Percentiles rank a stretch among this genome's conserved stretches.
phyloP scores from a whole-genome alignment of 2,797 vertebrate genomes.

The Peromyscus eremicus region DNA sequence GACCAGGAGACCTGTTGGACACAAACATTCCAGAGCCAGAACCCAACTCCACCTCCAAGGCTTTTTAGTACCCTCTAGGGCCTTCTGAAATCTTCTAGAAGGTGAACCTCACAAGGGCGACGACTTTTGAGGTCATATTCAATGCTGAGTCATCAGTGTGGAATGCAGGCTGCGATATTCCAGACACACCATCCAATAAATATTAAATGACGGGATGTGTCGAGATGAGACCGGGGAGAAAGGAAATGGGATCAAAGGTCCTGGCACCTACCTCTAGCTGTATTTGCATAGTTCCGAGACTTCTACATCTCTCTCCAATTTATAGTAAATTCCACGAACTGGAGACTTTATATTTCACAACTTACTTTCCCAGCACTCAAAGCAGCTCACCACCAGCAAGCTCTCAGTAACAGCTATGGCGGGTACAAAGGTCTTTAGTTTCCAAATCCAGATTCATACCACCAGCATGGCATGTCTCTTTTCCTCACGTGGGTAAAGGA shows the following conservation, averaged over 20 bases:
- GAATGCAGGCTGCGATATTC: not conserved
- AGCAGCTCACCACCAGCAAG: not conserved
- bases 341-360: not conserved
- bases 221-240: not conserved
- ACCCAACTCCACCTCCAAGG: not conserved
- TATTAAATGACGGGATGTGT: not conserved
- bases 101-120: not conserved
- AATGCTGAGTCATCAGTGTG: not conserved
- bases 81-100: not conserved
- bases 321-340: not conserved
- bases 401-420: not conserved
- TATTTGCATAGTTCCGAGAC: not conserved
- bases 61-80: not conserved
- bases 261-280: not conserved
- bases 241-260: not conserved
- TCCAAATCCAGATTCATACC: constrained; percentile 25
- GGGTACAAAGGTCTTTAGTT: constrained; percentile 15
- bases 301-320: not conserved
- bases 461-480: not conserved
- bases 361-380: not conserved
- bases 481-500: constrained; percentile 6
- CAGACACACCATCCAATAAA: not conserved
- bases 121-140: not conserved
- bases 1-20: not conserved
- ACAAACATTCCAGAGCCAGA: not conserved